Conservation (phyloP, 2,113 vertebrate species). For the Hemiprocne comata region DNA sequence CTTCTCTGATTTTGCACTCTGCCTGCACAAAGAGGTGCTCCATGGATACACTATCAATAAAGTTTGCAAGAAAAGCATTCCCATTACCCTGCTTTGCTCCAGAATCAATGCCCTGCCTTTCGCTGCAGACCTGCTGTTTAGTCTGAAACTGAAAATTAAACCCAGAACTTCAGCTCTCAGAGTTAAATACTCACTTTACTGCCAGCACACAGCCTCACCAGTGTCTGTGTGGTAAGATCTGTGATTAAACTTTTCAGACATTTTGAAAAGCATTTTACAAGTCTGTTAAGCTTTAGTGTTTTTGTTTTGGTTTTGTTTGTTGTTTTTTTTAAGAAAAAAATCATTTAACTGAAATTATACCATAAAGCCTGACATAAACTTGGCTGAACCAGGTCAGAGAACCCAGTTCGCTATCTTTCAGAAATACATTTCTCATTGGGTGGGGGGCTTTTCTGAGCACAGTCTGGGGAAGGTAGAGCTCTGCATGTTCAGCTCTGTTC, state of each 20-base stretch:
- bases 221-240: slow-evolving; percentile 48
- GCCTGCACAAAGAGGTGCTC: not conserved
- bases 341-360: not conserved
- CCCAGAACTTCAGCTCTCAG: slow-evolving; percentile 57
- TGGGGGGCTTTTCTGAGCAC: not conserved
- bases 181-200: slow-evolving; percentile 38
- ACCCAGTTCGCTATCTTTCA: not conserved
- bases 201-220: slow-evolving; percentile 13
- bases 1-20: not conserved
- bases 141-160: slow-evolving; percentile 75
- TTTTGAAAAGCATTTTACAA: slow-evolving; percentile 53
- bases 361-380: not conserved
- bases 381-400: not conserved
- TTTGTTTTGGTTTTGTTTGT: not conserved
- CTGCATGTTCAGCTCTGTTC: not conserved
- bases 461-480: not conserved
- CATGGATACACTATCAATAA: not conserved
- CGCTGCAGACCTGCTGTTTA: slow-evolving; percentile 65
- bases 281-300: slow-evolving; percentile 11
- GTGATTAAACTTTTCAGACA: slow-evolving; percentile 39
- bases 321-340: not conserved
- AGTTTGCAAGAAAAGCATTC: slow-evolving; percentile 25
- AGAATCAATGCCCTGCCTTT: slow-evolving; percentile 36
- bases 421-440: slow-evolving; percentile 7
- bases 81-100: slow-evolving; percentile 6